Evolutionary conservation across 2,797 vertebrate species (phyloP), one percentile per base, ranked within the genome.

Genomic region (Chrysocyon brachyurus): DNA sequence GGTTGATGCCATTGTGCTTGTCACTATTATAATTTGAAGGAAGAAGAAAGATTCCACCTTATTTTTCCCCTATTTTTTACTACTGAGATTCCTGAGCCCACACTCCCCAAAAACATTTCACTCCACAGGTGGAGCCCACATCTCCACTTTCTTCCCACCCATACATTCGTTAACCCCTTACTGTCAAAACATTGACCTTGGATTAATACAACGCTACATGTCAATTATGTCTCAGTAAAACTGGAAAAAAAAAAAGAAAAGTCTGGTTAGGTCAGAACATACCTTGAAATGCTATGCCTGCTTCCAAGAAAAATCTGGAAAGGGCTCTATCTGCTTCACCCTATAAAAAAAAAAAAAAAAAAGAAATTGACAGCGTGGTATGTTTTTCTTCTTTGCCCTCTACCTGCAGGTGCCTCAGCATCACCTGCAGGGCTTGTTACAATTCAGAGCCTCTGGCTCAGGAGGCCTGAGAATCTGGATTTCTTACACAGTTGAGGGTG

Each of bases 1-100:
- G 26, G 17, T 83, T 57, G 31, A 70, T 54, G 31, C 59, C 46
- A 0, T 36, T 84, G 11, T 63, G 10, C 5, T 91, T 33, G 12
- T 49, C 87, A 84, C 40, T 82, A 49, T 73, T 36, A 52, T 33
- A 28, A 87, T 93, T 84, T 83, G 93, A 97, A 85, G 22, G 57
- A 73, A 96, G 73, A 83, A 26, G 28, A 89, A 89, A 36, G 82
- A 84, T 64, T 66, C 8, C 21, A 86, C 15, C 11, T 33, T 61
- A 31, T 40, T 33, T 93, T 78, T 17, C 49, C 26, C 77, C 46
- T 70, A 24, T 22, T 64, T 22, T 77, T 93, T 70, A 68, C 33
- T 84, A 86, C 40, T 77, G 77, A 94, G 87, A 85, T 63, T 86
- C 56, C 79, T 72, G 54, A 11, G 26, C 33, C 12, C 19, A 46